Evolutionary conservation across 2,888 invertebrate species (phyloP).

Genomic region (Tiliacea aurago): DNA sequence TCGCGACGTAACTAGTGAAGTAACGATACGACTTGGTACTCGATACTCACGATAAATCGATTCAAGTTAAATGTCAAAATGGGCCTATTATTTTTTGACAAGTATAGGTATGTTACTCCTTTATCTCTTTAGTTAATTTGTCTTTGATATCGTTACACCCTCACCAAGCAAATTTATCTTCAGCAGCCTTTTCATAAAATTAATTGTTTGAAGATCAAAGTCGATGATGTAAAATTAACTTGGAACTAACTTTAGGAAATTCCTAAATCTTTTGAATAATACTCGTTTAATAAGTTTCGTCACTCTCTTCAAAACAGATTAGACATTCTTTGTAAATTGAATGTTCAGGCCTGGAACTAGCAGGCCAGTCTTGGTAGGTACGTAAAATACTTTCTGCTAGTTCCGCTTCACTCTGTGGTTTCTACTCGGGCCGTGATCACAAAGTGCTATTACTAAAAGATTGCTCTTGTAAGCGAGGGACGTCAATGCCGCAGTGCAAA

Average conservation of each 20-base stretch:
- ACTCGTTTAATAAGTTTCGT: slow-evolving; percentile 63
- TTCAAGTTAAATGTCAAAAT: too few species aligned
- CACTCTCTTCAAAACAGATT: slow-evolving; percentile 62
- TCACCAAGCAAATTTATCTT: slow-evolving; percentile 39
- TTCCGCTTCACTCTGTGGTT: slow-evolving; percentile 21
- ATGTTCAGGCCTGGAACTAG: slow-evolving; percentile 42
- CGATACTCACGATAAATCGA: too few species aligned
- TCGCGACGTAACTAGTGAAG: too few species aligned
- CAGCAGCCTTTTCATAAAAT: slow-evolving; percentile 55
- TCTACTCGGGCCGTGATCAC: slow-evolving; percentile 17
- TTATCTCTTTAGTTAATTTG: slow-evolving; percentile 31
- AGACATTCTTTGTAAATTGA: slow-evolving; percentile 63
- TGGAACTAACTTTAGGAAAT: slow-evolving; percentile 61
- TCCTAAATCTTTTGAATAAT: slow-evolving; percentile 63
- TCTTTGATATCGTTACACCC: slow-evolving; percentile 21
- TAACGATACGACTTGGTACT: too few species aligned
- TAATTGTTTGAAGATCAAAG: slow-evolving; percentile 67
- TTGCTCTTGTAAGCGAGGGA: slow-evolving; percentile 26
- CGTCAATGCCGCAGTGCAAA: slow-evolving; percentile 18
- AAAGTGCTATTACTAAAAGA: slow-evolving; percentile 41
- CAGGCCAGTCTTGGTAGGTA: slow-evolving; percentile 20
- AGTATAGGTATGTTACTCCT: slow-evolving; percentile 7
- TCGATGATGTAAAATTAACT: slow-evolving; percentile 64
- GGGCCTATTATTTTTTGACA: too few species aligned
- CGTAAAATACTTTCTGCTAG: slow-evolving; percentile 15